Conservation (phyloP, 1,140 invertebrate species). For the Mizuhopecten yessoensis region DNA sequence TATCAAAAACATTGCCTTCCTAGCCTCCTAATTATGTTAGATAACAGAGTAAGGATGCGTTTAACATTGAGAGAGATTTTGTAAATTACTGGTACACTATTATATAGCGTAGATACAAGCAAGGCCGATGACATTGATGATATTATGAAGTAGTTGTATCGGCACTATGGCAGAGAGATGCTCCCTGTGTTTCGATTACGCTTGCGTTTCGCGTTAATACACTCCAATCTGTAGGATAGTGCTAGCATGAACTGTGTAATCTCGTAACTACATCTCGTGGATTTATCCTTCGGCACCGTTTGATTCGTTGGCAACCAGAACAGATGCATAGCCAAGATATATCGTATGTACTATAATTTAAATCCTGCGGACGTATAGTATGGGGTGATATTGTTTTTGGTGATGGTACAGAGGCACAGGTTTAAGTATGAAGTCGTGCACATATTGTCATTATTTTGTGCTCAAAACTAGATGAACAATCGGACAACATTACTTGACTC, state of each 20-base stretch:
- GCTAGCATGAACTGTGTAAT: no score
- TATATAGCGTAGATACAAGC: neutral
- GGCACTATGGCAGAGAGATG: neutral
- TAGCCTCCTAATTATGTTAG: slow-evolving; percentile 27
- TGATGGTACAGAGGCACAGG: no score
- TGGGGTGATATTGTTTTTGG: no score
- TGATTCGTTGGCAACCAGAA: neutral
- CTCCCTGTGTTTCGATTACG: neutral
- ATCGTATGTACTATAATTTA: no score
- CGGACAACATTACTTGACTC: no score
- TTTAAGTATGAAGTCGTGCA: no score
- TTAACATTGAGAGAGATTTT: neutral
- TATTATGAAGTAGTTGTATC: neutral
- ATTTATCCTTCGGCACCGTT: neutral
- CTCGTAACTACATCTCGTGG: no score
- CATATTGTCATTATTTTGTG: no score
- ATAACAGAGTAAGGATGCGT: neutral
- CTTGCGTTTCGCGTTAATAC: neutral
- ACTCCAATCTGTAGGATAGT: neutral
- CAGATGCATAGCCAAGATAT: no score
- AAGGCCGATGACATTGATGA: neutral
- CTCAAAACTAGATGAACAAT: no score
- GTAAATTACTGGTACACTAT: neutral
- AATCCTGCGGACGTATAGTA: no score
- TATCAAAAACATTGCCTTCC: neutral